A percentile compares a stretch with the other conserved stretches of the same genome.
Conservation (phyloP, 2,888 invertebrate genomes). For the Perizoma flavofasciatum region DNA sequence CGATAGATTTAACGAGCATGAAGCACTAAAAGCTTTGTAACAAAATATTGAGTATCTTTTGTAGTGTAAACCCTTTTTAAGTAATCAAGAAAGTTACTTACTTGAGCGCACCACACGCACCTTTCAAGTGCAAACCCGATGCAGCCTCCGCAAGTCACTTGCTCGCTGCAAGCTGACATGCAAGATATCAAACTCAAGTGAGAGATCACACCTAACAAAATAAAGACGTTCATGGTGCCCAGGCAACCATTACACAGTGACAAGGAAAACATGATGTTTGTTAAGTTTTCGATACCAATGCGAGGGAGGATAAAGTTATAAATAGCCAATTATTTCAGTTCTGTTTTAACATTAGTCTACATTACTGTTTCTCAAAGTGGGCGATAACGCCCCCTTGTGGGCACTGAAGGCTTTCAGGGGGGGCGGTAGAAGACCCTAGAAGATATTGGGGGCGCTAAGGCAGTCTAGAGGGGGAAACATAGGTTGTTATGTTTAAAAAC, state of each 20-base stretch:
- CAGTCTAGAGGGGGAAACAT: too few relatives aligned
- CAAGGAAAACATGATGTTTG: constrained; percentile 3
- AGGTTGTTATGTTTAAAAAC: too few relatives aligned
- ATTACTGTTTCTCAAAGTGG: too few relatives aligned
- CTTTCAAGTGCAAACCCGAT: constrained; percentile 48
- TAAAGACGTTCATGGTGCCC: constrained; percentile 26
- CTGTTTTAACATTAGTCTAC: constrained; percentile 3
- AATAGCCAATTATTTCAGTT: background rate
- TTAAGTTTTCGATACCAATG: constrained; percentile 9
- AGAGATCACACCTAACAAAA: constrained; percentile 24
- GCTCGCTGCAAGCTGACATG: constrained; percentile 32
- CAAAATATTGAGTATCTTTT: too few relatives aligned
- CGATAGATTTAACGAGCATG: too few relatives aligned
- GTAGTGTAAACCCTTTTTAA: too few relatives aligned
- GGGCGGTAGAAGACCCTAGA: too few relatives aligned
- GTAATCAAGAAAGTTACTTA: too few relatives aligned
- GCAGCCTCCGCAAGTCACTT: constrained; percentile 58
- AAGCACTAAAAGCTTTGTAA: too few relatives aligned
- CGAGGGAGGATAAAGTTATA: constrained; percentile 16
- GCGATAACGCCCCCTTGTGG: too few relatives aligned
- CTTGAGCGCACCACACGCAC: constrained; percentile 66
- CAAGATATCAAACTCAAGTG: constrained; percentile 30
- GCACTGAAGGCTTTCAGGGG: too few relatives aligned
- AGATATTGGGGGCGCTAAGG: too few relatives aligned
- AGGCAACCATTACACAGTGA: background rate